These are phyloP conservation scores for Branchinecta sandiegonensis DNA, from an alignment of 2,888 invertebrate genomes.

Conservation along the genomic window DNA sequence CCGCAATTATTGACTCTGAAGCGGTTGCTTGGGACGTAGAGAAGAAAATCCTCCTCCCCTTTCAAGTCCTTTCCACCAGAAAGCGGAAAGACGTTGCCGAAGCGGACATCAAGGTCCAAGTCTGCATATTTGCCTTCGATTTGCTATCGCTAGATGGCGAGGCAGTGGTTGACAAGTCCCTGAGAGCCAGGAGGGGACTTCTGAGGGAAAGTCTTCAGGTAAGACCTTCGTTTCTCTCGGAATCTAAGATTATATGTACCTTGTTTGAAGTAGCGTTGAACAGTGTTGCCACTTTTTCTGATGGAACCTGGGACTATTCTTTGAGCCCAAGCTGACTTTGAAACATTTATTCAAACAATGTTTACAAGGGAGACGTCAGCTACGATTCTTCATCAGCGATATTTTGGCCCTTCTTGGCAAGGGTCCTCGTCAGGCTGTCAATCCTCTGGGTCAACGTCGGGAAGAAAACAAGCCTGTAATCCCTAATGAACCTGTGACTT, in stretches of 20 bases:
- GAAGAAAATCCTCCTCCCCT: slow-evolving; percentile 78
- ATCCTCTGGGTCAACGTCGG: no score
- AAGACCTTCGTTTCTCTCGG: slow-evolving; percentile 22
- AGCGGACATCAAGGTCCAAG: slow-evolving; percentile 64
- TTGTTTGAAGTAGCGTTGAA: no score
- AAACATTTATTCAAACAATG: no score
- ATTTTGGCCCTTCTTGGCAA: no score
- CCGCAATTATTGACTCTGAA: slow-evolving; percentile 88
- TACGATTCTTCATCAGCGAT: no score
- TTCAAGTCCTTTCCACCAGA: slow-evolving; percentile 85
- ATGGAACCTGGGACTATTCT: no score
- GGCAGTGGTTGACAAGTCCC: slow-evolving; percentile 61
- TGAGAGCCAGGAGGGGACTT: slow-evolving; percentile 54
- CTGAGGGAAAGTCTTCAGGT: slow-evolving; percentile 55
- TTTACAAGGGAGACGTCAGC: no score
- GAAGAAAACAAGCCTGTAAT: no score
- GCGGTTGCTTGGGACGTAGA: slow-evolving; percentile 90
- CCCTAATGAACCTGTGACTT: no score
- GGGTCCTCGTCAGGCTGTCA: no score
- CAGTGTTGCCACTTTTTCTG: no score
- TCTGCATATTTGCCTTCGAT: slow-evolving; percentile 95
- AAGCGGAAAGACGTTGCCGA: slow-evolving; percentile 79
- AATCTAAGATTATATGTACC: neutral
- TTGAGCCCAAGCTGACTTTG: no score
- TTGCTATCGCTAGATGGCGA: slow-evolving; percentile 77